Evolutionary conservation across 1,140 invertebrate genomes (phyloP), one percentile per base, ranked within the genome.

Genomic region (Drosophila cardini): DNA sequence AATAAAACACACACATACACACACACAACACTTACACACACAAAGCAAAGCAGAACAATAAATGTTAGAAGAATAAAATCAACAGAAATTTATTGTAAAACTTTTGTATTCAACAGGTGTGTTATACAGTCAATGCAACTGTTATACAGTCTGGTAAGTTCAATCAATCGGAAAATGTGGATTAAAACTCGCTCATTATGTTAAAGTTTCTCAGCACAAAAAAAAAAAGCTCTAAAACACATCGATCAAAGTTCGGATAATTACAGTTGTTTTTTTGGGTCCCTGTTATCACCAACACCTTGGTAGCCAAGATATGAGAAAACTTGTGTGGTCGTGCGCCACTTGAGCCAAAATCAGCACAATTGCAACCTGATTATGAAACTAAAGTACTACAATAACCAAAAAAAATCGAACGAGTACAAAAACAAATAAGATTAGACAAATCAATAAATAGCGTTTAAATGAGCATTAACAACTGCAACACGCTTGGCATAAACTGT

Each of bases 41-140:
- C 34, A 72, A 72, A 70, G 74, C 75, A 76, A 71, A 83, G 62
- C 78, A 78, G 83, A 86, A 87, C 83, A 87, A 87, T 87, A 87
- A 87, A 81, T 87, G 72, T 87, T 87, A 72, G 77, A 61, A 52
- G 56, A 61, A 38, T 18, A 67, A 76, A 78, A 68, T 61, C 71
- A 72, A 83, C 34, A 53, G 4, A 3, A 65, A 26, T 52, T 38
- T 11, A 69, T 75, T 82, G 81, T 55, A 3, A 65, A 26, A 43
- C 32, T 11, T 62, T 75, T 82, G 81, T 55, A 16, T 63, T 55
- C 15, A 68, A 55, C 46, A 68, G 43, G 30, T 61, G 30, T 61
- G 46, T 62, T 53, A 40, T 42, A 61, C 1, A 8, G 18, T 32
- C 11, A 18, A 18, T 52, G 11, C 4, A 55, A 63, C 46, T 63